Evolutionary conservation across 2,113 vertebrate species (phyloP), one percentile per base, ranked within the genome.

Genomic region (Dicentrarchus labrax): DNA sequence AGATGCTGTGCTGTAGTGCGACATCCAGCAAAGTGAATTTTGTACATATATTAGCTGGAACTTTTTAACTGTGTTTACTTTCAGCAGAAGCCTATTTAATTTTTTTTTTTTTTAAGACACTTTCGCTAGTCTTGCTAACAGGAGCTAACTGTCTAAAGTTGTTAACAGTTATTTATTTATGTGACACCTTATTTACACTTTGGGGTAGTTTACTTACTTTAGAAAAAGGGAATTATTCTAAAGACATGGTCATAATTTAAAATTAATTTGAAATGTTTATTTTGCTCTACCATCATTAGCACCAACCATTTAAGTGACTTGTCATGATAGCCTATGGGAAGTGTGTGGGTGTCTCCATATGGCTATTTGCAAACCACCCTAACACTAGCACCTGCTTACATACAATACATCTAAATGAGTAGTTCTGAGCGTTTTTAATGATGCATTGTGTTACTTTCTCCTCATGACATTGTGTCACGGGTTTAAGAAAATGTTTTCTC

Each of bases 401-500:
- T 39, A 7, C 6, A 15, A 19, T 50, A 16, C 22, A 74, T 71
- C 22, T n/a, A 16, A 61, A n/a, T 48, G 4, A 65, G 36, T 2
- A 11, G 10, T 17, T 68, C 0, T 67, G 45, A 73, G 43, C 5
- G 48, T 17, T 48, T 80, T 43, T 24, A 54, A 48, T 71, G 65
- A 65, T 38, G 54, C 30, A 50, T 38, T 60, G 19, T 30, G 6
- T 47, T 38, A 16, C 45, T 80, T 76, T 75, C 8, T 9, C 36
- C 17, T 43, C 16, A 7, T 64, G 66, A 64, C 60, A 64, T 21
- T 56, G 48, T 74, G 47, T 50, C 47, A 59, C 10, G 13, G 38
- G 53, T 71, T 74, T 60, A 66, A 84, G 30, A 48, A 39, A 72
- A 73, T 39, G 19, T 73, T 76, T 85, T 83, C 43, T 71, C 48